These are phyloP conservation scores for Rhabdornis inornatus DNA, from an alignment of 2,113 vertebrate species.

Conservation along the genomic window DNA sequence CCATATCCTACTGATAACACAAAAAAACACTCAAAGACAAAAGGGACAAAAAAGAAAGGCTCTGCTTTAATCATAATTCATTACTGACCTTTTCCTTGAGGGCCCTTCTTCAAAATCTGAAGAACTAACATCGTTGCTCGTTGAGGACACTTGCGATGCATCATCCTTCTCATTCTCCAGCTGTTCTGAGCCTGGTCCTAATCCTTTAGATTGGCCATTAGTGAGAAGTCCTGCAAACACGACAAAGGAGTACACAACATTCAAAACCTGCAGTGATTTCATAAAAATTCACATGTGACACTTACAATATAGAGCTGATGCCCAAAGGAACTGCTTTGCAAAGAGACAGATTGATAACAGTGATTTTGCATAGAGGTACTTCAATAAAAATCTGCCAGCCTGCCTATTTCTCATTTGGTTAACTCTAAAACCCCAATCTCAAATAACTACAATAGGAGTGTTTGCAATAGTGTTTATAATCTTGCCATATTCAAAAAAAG, in stretches of 20 bases:
- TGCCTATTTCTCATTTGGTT: background rate
- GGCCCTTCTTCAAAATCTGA: slow-evolving; percentile 92
- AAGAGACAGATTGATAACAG: background rate
- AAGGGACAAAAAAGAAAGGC: background rate
- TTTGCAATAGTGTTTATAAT: background rate
- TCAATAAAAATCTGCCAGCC: background rate
- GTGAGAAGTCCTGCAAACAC: slow-evolving; percentile 83
- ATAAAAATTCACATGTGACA: background rate
- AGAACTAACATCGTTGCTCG: slow-evolving; percentile 86
- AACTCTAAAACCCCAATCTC: background rate
- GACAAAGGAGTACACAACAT: slow-evolving; percentile 55
- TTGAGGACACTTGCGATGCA: slow-evolving; percentile 84
- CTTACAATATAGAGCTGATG: background rate
- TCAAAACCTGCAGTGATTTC: background rate
- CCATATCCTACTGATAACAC: background rate
- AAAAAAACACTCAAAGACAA: background rate
- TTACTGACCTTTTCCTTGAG: slow-evolving; percentile 91
- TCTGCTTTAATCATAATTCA: background rate
- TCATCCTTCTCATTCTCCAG: slow-evolving; percentile 89
- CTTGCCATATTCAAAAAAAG: background rate
- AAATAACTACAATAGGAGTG: background rate
- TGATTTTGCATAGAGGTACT: background rate
- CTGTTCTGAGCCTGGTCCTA: slow-evolving; percentile 84
- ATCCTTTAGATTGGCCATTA: slow-evolving; percentile 90
- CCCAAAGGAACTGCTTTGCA: background rate